Evolutionary conservation across 2,797 vertebrate species (phyloP), one percentile per base, ranked within the genome.

Genomic region (Orientallactaga sibirica): DNA sequence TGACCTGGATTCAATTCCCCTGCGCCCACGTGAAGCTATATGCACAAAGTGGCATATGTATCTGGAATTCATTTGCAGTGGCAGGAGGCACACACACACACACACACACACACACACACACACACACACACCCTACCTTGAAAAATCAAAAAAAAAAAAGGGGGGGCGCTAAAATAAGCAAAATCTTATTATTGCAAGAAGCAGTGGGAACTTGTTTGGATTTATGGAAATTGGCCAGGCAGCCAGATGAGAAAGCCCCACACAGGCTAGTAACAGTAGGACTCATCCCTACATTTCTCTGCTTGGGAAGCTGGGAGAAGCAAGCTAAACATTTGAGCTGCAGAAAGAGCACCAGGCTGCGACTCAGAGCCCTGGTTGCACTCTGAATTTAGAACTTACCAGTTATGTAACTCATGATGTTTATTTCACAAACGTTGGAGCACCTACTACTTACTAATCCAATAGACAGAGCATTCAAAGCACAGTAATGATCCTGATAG

Each of bases 111-210:
- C 48, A 48, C 48, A 48, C 48, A 48, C 12, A 6, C 18, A 7
- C 16, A 19, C 7, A 48, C 48, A 48, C 48, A 48, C 48, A 48
- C 48, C 48, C 48, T 48, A 48, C 48, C 48, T 48, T 48, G 43
- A 5, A 48, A 48, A 48, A 48, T 9, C 5, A 48, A 48, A 48
- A 5, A 48, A 48, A 48, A 27, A 27, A 19, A 41, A 9, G 19
- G 43, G 22, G 19, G n/a, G n/a, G n/a, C n/a, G 7, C 18, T 10
- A 27, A 41, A 64, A 82, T 5, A 22, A 81, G n/a, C 64, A 61
- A 48, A 92, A 92, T 41, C 68, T 96, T 73, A 95, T 96, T 73
- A 95, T 68, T 94, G 85, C 43, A 93, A 95, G 86, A 70, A 77
- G 74, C 77, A 80, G 41, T 58, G 25, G 43, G 62, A 48, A 76